These are phyloP conservation scores for Pristionchus arcanus DNA, from an alignment of 2,888 invertebrate genomes.

Conservation along the genomic window DNA sequence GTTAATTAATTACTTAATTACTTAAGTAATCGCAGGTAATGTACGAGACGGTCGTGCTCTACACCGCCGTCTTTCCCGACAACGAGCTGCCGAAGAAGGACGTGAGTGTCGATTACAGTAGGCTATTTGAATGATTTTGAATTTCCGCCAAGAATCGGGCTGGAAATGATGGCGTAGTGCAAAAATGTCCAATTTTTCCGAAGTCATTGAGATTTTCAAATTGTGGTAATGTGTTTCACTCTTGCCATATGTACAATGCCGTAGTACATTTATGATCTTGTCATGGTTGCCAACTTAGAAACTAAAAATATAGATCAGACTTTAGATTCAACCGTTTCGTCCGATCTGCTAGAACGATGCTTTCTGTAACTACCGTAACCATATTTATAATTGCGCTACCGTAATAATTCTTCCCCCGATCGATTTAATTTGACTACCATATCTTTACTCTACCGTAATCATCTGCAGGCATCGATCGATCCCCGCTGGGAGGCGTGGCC, in stretches of 20 bases:
- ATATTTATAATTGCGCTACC: too few species aligned
- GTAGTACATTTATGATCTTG: too few species aligned
- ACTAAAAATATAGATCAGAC: too few species aligned
- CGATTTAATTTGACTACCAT: too few species aligned
- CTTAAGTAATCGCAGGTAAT: constrained; percentile 62
- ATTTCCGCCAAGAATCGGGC: too few species aligned
- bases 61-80: constrained; percentile 78
- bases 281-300: too few species aligned
- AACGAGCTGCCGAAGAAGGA: constrained; percentile 71
- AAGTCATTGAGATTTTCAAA: constrained; percentile 13
- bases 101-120: constrained; percentile 61
- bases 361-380: too few species aligned
- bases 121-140: not conserved
- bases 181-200: not conserved
- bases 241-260: too few species aligned
- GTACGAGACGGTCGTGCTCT: constrained; percentile 78
- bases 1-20: not conserved
- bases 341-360: too few species aligned
- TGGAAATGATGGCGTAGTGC: not conserved
- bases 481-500: constrained; percentile 78
- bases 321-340: too few species aligned
- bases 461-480: constrained; percentile 66
- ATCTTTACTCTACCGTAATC: not conserved
- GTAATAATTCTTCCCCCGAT: too few species aligned
- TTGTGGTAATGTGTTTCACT: not conserved